Percentiles rank a stretch among this genome's conserved stretches.
Evolutionary conservation across 2,797 vertebrate genomes (phyloP).

Genomic region (Melanotaenia pygmaea): DNA sequence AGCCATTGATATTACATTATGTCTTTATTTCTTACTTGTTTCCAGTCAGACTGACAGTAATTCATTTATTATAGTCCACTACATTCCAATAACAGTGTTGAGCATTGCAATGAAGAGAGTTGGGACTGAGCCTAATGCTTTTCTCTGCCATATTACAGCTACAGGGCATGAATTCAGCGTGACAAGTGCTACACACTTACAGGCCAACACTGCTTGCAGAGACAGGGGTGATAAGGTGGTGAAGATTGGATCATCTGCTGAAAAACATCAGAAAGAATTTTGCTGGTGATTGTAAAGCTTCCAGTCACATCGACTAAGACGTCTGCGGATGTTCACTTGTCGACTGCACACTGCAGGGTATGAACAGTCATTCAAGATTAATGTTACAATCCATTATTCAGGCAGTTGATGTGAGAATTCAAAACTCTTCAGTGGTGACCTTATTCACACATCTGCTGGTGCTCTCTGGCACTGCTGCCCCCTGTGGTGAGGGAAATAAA

Average conservation of each 20-base stretch:
- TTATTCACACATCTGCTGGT: slow-evolving; percentile 61
- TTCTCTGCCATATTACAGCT: slow-evolving; percentile 53
- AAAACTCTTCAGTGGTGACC: slow-evolving; percentile 39
- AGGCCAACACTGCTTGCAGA: slow-evolving; percentile 42
- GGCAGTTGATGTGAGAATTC: slow-evolving; percentile 49
- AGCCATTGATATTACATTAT: slow-evolving; percentile 45
- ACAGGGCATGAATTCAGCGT: slow-evolving; percentile 35
- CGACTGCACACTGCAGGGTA: slow-evolving; percentile 27
- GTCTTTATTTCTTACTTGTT: slow-evolving; percentile 45
- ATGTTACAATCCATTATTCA: slow-evolving; percentile 56
- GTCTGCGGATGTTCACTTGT: slow-evolving; percentile 49
- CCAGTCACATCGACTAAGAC: slow-evolving; percentile 35
- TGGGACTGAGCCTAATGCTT: slow-evolving; percentile 55
- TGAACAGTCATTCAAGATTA: slow-evolving; percentile 52
- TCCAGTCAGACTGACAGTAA: slow-evolving; percentile 53
- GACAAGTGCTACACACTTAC: slow-evolving; percentile 26
- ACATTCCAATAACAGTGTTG: slow-evolving; percentile 58
- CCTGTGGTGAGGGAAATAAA: background rate
- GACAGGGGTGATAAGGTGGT: slow-evolving; percentile 26
- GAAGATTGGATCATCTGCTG: slow-evolving; percentile 38
- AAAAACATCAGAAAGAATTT: slow-evolving; percentile 42
- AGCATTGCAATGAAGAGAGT: slow-evolving; percentile 48
- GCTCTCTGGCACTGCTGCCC: slow-evolving; percentile 24
- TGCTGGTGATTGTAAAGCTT: slow-evolving; percentile 30
- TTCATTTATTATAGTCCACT: slow-evolving; percentile 53